phyloP scores from a whole-genome alignment of 2,113 vertebrate species.

The Loxodonta africana region DNA sequence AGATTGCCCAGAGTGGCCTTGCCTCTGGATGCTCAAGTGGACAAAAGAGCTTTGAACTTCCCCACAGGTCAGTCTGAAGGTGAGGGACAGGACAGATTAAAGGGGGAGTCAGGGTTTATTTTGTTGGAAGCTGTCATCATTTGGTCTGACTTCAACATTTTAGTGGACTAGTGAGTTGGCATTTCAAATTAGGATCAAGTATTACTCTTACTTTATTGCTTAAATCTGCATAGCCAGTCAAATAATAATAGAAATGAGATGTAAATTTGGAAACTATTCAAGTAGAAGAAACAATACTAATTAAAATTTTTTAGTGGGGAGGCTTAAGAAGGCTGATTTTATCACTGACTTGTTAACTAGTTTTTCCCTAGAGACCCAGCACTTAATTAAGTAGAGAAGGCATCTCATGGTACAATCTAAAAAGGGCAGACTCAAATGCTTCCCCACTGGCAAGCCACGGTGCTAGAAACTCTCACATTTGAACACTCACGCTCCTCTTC shows the following conservation, averaged over 20 bases:
- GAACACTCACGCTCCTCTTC: not conserved
- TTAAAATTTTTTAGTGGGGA: slow-evolving; percentile 3
- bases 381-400: not conserved
- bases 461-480: not conserved
- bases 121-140: not conserved
- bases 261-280: slow-evolving; percentile 1
- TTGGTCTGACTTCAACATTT: not conserved
- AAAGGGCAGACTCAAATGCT: not conserved
- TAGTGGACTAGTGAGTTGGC: not conserved
- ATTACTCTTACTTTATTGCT: not conserved
- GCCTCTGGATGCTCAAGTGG: not conserved
- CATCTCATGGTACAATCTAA: not conserved
- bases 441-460: not conserved
- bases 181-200: not conserved
- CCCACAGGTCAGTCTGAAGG: not conserved
- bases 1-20: not conserved
- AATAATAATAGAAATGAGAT: not conserved
- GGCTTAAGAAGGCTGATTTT: not conserved
- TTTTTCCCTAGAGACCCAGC: not conserved
- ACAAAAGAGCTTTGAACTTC: not conserved
- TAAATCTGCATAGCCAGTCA: not conserved
- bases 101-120: not conserved
- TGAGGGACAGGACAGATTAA: not conserved
- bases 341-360: not conserved
- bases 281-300: not conserved